These are phyloP conservation scores for Otocyon megalotis DNA, from an alignment of 2,113 vertebrate genomes.

Conservation along the genomic window DNA sequence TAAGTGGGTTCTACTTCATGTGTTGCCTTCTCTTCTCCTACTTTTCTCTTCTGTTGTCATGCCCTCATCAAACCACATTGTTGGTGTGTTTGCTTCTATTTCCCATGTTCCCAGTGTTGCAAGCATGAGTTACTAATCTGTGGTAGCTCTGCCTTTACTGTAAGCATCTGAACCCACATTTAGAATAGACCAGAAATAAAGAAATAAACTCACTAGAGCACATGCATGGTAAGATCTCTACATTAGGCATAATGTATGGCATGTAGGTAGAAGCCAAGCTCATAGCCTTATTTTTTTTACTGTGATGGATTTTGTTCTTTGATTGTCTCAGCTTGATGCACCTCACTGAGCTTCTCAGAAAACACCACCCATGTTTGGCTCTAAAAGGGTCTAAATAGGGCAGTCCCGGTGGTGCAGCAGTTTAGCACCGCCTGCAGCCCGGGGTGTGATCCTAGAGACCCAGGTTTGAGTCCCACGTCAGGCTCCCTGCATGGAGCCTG, in stretches of 20 bases:
- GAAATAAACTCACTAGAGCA: neutral
- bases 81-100: accelerated
- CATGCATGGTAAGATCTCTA: accelerated
- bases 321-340: neutral
- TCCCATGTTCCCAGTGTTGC: accelerated
- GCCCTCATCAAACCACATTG: accelerated
- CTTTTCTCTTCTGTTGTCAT: accelerated
- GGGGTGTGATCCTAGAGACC: too few species aligned
- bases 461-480: too few species aligned
- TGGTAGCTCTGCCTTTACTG: accelerated
- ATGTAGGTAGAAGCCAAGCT: neutral
- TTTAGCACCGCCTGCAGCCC: too few species aligned
- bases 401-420: too few species aligned
- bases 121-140: accelerated
- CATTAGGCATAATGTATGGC: accelerated
- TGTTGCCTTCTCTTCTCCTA: too few species aligned
- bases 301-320: accelerated
- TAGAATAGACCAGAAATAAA: neutral
- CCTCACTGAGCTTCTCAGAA: neutral
- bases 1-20: accelerated
- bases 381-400: neutral
- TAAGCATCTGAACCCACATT: neutral
- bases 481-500: too few species aligned
- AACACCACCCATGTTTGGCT: neutral
- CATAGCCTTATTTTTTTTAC: neutral